Conservation (phyloP, 2,113 vertebrate species). For the Cyanistes caeruleus region DNA sequence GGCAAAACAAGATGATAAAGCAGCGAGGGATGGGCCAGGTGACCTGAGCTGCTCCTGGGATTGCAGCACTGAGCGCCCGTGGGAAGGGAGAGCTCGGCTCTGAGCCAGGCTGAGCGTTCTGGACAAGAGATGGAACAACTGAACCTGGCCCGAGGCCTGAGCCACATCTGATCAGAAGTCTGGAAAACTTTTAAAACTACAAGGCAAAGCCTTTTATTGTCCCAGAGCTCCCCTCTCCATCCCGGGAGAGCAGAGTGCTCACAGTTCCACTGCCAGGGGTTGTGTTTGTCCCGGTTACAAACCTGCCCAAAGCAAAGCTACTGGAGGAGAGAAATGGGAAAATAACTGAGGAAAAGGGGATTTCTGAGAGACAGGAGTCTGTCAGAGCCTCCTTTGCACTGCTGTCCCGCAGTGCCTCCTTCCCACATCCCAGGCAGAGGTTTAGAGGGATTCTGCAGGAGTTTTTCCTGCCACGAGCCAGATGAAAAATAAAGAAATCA, state of each 20-base stretch:
- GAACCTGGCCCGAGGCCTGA: neutral
- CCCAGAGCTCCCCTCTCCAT: neutral
- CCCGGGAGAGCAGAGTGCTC: neutral
- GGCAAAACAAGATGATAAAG: slow-evolving; percentile 31
- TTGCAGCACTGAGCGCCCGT: neutral
- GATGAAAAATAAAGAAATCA: rapidly evolving
- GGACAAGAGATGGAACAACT: neutral
- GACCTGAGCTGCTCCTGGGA: neutral
- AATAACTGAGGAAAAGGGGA: rapidly evolving
- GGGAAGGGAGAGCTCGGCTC: neutral
- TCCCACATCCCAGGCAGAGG: rapidly evolving
- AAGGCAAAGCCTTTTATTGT: neutral
- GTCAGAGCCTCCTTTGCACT: neutral
- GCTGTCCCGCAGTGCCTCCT: rapidly evolving
- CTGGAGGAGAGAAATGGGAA: rapidly evolving
- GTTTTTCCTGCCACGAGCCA: rapidly evolving
- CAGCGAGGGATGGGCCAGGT: neutral
- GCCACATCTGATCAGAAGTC: neutral
- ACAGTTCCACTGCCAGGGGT: neutral
- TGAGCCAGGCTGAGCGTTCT: neutral
- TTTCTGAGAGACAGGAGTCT: neutral
- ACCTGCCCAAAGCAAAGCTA: neutral
- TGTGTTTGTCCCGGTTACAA: neutral
- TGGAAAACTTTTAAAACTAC: neutral
- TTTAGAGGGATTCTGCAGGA: neutral